Evolutionary conservation across 2,797 vertebrate species (phyloP).

Genomic region (Sciaenops ocellatus): DNA sequence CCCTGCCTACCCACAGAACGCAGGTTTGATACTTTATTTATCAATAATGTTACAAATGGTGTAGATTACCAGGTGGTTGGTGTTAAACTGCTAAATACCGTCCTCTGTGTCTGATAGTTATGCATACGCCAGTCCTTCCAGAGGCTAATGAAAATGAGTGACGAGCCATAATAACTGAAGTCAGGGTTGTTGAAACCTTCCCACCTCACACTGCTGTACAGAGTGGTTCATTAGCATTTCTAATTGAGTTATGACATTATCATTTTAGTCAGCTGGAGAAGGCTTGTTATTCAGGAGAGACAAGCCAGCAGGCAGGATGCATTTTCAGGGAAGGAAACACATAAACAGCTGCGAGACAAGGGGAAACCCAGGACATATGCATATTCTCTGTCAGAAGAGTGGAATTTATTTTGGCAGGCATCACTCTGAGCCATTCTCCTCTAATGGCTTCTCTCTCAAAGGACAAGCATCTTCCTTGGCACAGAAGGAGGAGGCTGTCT

Average conservation of each 20-base stretch:
- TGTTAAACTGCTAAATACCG: neutral
- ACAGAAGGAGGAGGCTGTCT: constrained; percentile 49
- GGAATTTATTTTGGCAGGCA: constrained; percentile 64
- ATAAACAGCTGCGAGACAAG: constrained; percentile 38
- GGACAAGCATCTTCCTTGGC: constrained; percentile 59
- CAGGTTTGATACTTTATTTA: constrained; percentile 83
- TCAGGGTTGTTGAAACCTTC: constrained; percentile 38
- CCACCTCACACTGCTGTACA: constrained; percentile 24
- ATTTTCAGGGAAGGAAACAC: constrained; percentile 27
- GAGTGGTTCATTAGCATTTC: constrained; percentile 45
- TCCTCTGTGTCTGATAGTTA: constrained; percentile 23
- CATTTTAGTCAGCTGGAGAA: constrained; percentile 32
- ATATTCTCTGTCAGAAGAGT: constrained; percentile 48
- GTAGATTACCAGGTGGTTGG: neutral
- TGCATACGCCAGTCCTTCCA: neutral
- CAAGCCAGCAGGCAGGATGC: constrained; percentile 2
- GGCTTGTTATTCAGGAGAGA: constrained; percentile 25
- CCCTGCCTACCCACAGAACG: constrained; percentile 94
- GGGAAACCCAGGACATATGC: constrained; percentile 50
- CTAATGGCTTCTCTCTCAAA: constrained; percentile 59
- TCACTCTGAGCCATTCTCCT: constrained; percentile 56
- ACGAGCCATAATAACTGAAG: constrained; percentile 44
- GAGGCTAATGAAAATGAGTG: constrained; percentile 49
- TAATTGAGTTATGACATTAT: constrained; percentile 59
- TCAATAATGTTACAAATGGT: neutral